Percentiles rank a stretch among this genome's conserved stretches.
Evolutionary conservation across 2,797 vertebrate species (phyloP).

Genomic region (Gallinago nigripennis): DNA sequence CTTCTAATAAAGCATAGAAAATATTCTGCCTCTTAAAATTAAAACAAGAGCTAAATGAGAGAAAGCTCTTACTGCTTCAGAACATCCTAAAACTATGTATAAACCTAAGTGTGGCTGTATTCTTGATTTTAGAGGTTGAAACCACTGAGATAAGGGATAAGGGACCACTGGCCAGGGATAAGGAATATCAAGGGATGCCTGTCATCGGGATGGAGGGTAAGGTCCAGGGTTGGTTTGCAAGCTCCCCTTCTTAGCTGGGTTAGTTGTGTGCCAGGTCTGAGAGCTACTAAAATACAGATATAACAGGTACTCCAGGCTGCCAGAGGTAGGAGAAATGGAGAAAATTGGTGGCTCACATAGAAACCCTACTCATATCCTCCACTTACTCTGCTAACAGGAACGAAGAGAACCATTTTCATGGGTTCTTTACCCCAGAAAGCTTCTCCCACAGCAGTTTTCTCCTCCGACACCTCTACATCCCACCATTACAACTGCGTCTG

Average conservation of each 20-base stretch:
- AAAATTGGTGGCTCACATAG: neutral
- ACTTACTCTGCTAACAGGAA: neutral
- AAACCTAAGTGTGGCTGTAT: neutral
- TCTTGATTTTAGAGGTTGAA: neutral
- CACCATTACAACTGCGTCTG: rapidly evolving
- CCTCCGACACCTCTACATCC: neutral
- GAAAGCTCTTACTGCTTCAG: neutral
- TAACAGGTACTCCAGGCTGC: neutral
- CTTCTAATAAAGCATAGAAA: neutral
- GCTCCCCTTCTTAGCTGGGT: neutral
- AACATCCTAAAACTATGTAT: neutral
- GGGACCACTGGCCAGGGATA: neutral
- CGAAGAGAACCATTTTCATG: neutral
- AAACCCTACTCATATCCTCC: neutral
- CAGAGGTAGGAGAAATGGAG: neutral
- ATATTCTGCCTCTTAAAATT: neutral
- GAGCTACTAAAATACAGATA: neutral
- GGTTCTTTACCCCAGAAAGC: neutral
- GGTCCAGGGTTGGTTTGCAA: neutral
- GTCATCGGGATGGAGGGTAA: neutral
- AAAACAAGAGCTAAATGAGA: neutral
- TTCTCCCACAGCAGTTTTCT: neutral
- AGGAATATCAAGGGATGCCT: neutral
- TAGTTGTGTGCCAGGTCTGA: neutral
- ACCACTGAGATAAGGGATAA: neutral